Evolutionary conservation across 2,888 invertebrate species (phyloP).

Genomic region (Gnatocerus cornutus): DNA sequence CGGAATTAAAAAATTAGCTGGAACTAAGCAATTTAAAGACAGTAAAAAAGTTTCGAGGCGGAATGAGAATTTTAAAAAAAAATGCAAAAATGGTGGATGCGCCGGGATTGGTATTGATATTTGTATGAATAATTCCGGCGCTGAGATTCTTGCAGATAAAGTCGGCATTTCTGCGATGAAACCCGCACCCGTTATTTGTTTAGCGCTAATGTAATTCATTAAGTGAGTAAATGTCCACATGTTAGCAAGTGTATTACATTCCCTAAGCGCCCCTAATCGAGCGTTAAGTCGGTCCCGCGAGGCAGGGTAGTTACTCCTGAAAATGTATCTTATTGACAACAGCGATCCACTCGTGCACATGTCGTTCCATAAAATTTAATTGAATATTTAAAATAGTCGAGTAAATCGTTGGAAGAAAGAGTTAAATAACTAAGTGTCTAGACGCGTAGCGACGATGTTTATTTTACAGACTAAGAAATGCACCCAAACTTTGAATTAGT

Average conservation of each 20-base stretch:
- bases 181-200: slow-evolving; percentile 57
- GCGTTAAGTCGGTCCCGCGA: slow-evolving; percentile 68
- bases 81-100: too few species aligned
- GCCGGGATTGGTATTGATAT: too few species aligned
- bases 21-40: too few species aligned
- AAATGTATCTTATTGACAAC: slow-evolving; percentile 52
- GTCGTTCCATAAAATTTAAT: slow-evolving; percentile 43
- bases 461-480: slow-evolving; percentile 43
- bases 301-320: slow-evolving; percentile 63
- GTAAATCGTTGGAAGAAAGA: slow-evolving; percentile 30
- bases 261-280: slow-evolving; percentile 71
- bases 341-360: slow-evolving; percentile 48
- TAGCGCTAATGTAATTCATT: slow-evolving; percentile 67
- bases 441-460: slow-evolving; percentile 40
- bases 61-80: too few species aligned
- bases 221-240: slow-evolving; percentile 67
- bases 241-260: slow-evolving; percentile 69
- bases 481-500: slow-evolving; percentile 55
- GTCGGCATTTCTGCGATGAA: background rate
- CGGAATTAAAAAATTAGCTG: too few species aligned
- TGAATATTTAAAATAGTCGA: slow-evolving; percentile 45
- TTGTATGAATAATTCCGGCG: too few species aligned
- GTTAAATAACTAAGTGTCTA: slow-evolving; percentile 40
- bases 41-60: too few species aligned
- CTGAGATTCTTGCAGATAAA: background rate